Conservation (phyloP, 1,140 invertebrate genomes). For the Homarus americanus region DNA sequence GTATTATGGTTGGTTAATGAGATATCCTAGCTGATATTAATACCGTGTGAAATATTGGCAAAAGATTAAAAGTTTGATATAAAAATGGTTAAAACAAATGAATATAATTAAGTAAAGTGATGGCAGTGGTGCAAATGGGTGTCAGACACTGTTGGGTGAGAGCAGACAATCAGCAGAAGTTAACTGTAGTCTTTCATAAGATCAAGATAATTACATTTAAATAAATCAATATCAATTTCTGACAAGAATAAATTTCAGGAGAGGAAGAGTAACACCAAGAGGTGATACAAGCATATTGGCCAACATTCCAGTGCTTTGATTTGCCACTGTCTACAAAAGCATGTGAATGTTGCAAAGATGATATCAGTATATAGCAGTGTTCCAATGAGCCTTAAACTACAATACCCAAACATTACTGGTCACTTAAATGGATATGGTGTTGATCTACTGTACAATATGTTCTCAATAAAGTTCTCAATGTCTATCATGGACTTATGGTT, state of each 20-base stretch:
- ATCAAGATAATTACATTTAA: not conserved
- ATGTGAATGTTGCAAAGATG: not conserved
- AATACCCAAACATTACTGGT: not conserved
- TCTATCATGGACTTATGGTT: too few species aligned
- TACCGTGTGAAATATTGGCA: not conserved
- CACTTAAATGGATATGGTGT: not conserved
- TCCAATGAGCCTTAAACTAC: not conserved
- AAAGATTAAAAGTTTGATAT: not conserved
- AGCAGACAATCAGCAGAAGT: not conserved
- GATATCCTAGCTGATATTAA: not conserved
- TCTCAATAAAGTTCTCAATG: too few species aligned
- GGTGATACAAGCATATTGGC: slow-evolving; percentile 34
- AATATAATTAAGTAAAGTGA: not conserved
- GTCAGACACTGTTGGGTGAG: not conserved
- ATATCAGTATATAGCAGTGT: not conserved
- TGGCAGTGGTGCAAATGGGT: not conserved
- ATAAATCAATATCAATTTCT: not conserved
- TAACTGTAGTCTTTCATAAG: not conserved
- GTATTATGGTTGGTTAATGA: not conserved
- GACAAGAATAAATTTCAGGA: not conserved
- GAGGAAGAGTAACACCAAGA: slow-evolving; percentile 17
- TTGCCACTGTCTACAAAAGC: slow-evolving; percentile 27
- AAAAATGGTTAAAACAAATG: not conserved
- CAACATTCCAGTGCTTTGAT: slow-evolving; percentile 38
- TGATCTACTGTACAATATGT: too few species aligned